Evolutionary conservation across 1,140 invertebrate species (phyloP), one percentile per base, ranked within the genome.

Genomic region (Pissodes strobi): DNA sequence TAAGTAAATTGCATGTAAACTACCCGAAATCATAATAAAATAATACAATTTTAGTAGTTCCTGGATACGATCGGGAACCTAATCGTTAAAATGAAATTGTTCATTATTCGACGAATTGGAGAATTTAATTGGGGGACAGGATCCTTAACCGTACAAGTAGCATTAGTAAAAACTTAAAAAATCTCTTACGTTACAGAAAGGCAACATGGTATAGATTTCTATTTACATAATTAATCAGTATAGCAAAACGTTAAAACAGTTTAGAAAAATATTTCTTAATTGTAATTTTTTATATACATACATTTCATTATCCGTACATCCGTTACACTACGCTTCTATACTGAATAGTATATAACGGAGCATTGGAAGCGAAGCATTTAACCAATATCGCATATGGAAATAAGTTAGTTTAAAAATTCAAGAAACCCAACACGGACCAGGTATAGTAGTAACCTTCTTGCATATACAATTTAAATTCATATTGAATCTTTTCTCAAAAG

Each of bases 151-250:
- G 21, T 45, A 51, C n/a, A 27, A 46, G 21, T 56, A 56, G 39
- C 25, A 46, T 49, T 63, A 38, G 12, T 41, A 55, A 34, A 62
- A 66, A 23, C 63, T 52, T 56, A 62, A 37, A 52, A 63, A 53
- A 69, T 65, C 41, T 55, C 59, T 62, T 69, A 55, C n/a, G 18
- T 57, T 49, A 55, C 30, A 64, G 43, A 63, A 67, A 69, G 68
- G 66, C 65, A 67, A 69, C 68, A 38, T 61, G 68, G 68, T 62
- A 67, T 56, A 63, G 45, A 66, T 41, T 34, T 63, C 9, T 67
- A 67, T 65, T 49, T 57, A 69, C 59, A 64, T 37, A 4, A 13
- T 45, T 25, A 15, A 34, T 22, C 13, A 52, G 17, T 38, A 38
- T 49, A 59, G 38, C 21, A 49, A 65, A 68, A 55, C 13, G 30